phyloP scores from a whole-genome alignment of 2,113 vertebrate species.

The Shinisaurus crocodilurus region DNA sequence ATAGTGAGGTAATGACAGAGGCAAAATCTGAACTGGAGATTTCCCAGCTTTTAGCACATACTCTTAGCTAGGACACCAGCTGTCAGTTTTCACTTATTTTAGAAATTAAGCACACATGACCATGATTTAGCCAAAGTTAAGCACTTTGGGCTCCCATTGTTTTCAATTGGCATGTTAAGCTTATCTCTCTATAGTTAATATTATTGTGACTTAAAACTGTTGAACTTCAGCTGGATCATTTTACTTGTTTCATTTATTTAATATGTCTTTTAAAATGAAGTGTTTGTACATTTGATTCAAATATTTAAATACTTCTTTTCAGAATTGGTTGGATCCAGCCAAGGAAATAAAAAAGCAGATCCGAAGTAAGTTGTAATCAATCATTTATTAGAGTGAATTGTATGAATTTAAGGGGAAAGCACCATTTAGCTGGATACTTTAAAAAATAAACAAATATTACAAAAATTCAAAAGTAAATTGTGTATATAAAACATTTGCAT shows the following conservation, averaged over 20 bases:
- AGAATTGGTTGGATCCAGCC: conserved; percentile 96
- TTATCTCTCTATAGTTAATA: background rate
- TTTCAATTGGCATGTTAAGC: background rate
- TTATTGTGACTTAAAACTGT: background rate
- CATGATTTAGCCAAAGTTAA: background rate
- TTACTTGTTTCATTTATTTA: conserved; percentile 8
- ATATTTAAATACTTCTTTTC: conserved; percentile 73
- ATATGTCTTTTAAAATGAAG: conserved; percentile 19
- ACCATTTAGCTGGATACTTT: background rate
- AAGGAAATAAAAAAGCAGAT: conserved; percentile 99
- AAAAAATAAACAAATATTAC: background rate
- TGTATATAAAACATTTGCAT: background rate
- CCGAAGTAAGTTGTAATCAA: conserved; percentile 83
- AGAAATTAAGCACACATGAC: background rate
- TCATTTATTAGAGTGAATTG: conserved; percentile 15
- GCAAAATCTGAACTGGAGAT: background rate
- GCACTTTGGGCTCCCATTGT: background rate
- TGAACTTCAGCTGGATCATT: background rate
- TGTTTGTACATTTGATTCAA: conserved; percentile 57
- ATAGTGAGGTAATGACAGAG: background rate
- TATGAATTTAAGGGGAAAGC: background rate
- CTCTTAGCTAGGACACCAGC: background rate
- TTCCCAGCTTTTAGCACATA: background rate
- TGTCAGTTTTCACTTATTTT: background rate
- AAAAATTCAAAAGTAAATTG: background rate